Evolutionary conservation across 2,113 vertebrate species (phyloP).

Genomic region (Lagopus muta): DNA sequence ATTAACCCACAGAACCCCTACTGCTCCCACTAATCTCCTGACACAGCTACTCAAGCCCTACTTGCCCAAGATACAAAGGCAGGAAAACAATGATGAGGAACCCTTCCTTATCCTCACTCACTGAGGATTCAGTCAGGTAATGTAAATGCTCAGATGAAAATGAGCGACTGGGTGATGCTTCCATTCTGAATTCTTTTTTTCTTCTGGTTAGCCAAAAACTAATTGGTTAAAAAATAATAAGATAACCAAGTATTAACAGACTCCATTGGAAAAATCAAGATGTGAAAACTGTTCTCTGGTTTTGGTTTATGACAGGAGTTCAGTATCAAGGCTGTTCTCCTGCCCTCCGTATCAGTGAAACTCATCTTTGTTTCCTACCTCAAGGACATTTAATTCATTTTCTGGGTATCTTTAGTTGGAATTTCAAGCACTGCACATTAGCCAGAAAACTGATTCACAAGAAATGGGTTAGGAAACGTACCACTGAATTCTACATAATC

Average conservation of each 20-base stretch:
- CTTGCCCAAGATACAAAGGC: slow-evolving; percentile 1
- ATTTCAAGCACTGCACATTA: background rate
- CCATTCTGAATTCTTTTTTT: background rate
- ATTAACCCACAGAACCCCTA: accelerated
- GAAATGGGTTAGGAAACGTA: background rate
- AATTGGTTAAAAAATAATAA: background rate
- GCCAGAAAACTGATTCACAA: background rate
- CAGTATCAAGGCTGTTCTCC: background rate
- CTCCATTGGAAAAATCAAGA: background rate
- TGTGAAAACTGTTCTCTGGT: background rate
- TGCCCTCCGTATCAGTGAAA: background rate
- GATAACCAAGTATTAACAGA: background rate
- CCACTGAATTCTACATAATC: background rate
- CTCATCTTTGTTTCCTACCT: slow-evolving; percentile 16
- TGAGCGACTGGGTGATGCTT: accelerated
- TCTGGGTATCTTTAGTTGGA: background rate
- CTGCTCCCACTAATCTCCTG: slow-evolving; percentile 1
- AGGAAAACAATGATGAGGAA: slow-evolving; percentile 28
- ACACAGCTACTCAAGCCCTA: background rate
- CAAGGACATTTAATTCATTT: background rate
- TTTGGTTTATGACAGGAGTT: background rate
- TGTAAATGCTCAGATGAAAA: background rate
- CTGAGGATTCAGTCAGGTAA: background rate
- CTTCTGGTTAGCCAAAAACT: background rate
- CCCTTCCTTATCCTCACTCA: background rate